Evolutionary conservation across 2,888 invertebrate genomes (phyloP).

Genomic region (Congeria kusceri): DNA sequence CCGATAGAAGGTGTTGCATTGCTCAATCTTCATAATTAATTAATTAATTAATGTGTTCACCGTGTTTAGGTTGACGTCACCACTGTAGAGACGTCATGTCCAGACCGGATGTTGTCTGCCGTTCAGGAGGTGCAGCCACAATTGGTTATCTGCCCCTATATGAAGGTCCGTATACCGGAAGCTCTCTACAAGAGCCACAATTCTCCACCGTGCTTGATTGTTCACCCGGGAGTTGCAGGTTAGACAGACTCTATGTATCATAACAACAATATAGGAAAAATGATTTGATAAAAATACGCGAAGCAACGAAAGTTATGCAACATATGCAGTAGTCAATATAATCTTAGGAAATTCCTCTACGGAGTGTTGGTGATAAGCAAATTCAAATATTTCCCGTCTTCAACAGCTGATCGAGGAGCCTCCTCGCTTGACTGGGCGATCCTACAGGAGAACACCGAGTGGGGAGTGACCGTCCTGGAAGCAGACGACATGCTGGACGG

Average conservation of each 20-base stretch:
- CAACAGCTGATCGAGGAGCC: constrained; percentile 45
- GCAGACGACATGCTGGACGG: constrained; percentile 14
- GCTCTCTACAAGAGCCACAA: constrained; percentile 12
- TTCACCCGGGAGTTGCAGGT: constrained; percentile 54
- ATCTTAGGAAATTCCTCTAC: no score
- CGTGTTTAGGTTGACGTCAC: constrained; percentile 12
- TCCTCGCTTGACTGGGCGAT: constrained; percentile 45
- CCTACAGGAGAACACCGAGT: neutral
- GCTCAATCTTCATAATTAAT: no score
- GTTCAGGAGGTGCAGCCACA: constrained; percentile 32
- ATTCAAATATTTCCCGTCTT: no score
- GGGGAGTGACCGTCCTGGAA: constrained; percentile 31
- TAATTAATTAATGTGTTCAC: no score
- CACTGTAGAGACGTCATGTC: neutral
- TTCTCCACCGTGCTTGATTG: constrained; percentile 42
- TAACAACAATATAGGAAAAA: neutral
- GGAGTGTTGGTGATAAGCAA: no score
- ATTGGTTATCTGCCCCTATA: constrained; percentile 48
- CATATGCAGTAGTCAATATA: no score
- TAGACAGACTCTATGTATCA: neutral
- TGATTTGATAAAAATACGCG: neutral
- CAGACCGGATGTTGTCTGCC: constrained; percentile 8
- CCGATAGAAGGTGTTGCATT: no score
- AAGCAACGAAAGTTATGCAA: no score
- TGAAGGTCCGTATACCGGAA: constrained; percentile 43